These are phyloP conservation scores for Diuraphis noxia DNA, from an alignment of 1,140 invertebrate species.

Conservation along the genomic window DNA sequence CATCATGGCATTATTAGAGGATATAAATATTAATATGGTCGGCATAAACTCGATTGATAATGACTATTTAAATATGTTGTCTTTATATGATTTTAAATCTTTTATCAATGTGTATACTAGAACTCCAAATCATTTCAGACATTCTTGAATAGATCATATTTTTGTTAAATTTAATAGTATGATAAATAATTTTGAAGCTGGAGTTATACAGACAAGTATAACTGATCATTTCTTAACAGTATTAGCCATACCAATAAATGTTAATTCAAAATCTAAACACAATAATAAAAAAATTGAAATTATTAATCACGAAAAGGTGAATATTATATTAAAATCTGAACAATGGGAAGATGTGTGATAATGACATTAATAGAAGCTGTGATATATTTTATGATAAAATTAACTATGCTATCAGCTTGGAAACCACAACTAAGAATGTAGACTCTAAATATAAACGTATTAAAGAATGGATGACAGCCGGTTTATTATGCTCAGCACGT, in stretches of 20 bases:
- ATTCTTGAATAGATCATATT: conserved; percentile 1
- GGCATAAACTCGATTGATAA: neutral
- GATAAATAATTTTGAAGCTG: neutral
- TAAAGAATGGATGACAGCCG: conserved; percentile 19
- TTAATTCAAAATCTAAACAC: neutral
- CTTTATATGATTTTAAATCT: neutral
- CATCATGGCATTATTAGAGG: neutral
- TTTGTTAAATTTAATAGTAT: neutral
- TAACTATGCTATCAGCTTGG: neutral
- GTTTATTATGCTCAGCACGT: neutral
- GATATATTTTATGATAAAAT: conserved; percentile 2
- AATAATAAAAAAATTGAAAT: neutral
- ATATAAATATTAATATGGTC: neutral
- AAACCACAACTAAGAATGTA: neutral
- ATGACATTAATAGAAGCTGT: neutral
- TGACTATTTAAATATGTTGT: neutral
- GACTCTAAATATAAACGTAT: neutral
- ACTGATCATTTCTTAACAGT: neutral
- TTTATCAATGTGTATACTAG: neutral
- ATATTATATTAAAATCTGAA: neutral
- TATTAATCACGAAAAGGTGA: neutral
- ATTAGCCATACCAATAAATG: neutral
- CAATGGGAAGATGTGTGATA: neutral
- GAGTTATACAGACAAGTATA: neutral
- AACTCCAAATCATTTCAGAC: neutral